Evolutionary conservation across 1,140 invertebrate species (phyloP).

Genomic region (Brachionus koreanus): DNA sequence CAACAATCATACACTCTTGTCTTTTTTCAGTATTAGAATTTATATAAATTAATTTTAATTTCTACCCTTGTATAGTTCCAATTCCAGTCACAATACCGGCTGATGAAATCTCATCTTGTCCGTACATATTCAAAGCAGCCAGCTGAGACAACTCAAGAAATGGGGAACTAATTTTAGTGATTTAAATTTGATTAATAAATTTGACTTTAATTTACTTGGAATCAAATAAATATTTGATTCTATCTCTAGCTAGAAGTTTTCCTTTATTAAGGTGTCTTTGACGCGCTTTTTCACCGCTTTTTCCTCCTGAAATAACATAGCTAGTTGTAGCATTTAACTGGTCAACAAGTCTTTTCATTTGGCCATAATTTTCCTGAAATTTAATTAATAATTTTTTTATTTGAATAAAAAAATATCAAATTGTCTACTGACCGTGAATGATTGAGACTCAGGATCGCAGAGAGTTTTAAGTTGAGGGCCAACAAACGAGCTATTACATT

Average conservation of each 20-base stretch:
- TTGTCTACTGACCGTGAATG: neutral
- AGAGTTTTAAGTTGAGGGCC: neutral
- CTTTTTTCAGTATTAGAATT: neutral
- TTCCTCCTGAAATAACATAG: neutral
- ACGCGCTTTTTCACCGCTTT: conserved; percentile 55
- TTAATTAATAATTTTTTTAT: conserved; percentile 53
- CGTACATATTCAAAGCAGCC: conserved; percentile 71
- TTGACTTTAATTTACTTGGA: conserved; percentile 60
- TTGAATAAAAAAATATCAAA: neutral
- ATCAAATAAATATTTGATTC: conserved; percentile 82
- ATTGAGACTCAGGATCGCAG: neutral
- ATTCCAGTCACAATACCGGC: conserved; percentile 80
- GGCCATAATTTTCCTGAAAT: conserved; percentile 69
- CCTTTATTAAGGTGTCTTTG: conserved; percentile 60
- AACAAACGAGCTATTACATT: neutral
- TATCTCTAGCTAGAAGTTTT: conserved; percentile 82
- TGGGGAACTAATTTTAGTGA: conserved; percentile 51
- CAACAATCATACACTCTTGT: conserved; percentile 78
- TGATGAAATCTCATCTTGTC: conserved; percentile 74
- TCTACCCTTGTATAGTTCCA: conserved; percentile 70
- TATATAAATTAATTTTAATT: conserved; percentile 44
- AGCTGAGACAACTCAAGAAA: conserved; percentile 91
- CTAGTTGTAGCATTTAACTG: conserved; percentile 8
- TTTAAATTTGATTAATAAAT: neutral
- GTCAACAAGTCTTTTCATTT: conserved; percentile 71